Base-by-base conservation (phyloP, 1,140 invertebrate genomes). In the Drosophila willistoni region DNA sequence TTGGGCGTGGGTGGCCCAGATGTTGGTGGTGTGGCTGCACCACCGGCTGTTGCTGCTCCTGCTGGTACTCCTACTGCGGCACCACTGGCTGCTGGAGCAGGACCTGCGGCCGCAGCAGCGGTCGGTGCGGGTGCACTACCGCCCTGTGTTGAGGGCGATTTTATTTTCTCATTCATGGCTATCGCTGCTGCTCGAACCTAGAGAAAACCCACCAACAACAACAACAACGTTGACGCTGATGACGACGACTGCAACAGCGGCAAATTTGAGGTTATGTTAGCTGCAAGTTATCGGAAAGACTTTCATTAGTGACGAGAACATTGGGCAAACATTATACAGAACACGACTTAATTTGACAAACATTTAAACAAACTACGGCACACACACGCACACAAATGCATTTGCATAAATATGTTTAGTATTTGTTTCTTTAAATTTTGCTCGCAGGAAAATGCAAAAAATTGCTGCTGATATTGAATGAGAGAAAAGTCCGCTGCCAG, bases 81-180 rank as follows among this genome's bases (percentile, higher is more conserved):
- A 42, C 64, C 59, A 51, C 44, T 51, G 44, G 62, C 61, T 13
- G 66, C 33, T 17, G 60, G 55, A 59, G 60, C 70, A 29, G 78
- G 74, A 42, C 64, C 59, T 44, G 64, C 69, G 47, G 73, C 80
- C 33, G 78, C 78, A 47, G 74, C 80, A 61, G 64, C 63, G 22
- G 67, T 68, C 61, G 64, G 56, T 54, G 65, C 64, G 34, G 67
- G 69, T 56, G 71, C 69, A 63, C 71, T 70, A 70, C 76, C 73
- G 73, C 79, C 75, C 64, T 91, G 86, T 51, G 81, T 75, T 63
- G 91, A 91, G 65, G 90, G 90, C 68, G 90, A 91, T 75, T 91
- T 91, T 64, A 91, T 91, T 90, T 91, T 91, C 34, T 91, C 90
- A 90, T 91, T 91, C 90, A 91, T 91, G 59, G 71, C 68, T 76